Evolutionary conservation across 1,140 invertebrate genomes (phyloP).

Genomic region (Ceratina calcarata): DNA sequence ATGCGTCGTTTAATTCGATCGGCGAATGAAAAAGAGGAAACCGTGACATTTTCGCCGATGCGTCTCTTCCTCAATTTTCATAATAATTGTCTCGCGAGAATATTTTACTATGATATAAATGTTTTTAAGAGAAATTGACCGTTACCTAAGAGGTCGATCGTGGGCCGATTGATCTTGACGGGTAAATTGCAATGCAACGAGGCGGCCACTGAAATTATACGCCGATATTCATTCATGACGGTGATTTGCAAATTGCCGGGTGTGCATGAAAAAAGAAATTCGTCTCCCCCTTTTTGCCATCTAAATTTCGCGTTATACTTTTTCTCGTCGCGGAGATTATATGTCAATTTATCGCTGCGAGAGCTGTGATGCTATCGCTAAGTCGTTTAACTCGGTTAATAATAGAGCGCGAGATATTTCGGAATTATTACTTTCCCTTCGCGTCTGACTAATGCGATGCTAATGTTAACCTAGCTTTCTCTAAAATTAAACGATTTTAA

Average conservation of each 20-base stretch:
- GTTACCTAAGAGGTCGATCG: not conserved
- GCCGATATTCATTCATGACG: not conserved
- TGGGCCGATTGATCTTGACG: not conserved
- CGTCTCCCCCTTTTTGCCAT: not conserved
- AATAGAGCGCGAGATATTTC: not conserved
- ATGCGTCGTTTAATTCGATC: slow-evolving; percentile 35
- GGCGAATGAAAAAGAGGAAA: not conserved
- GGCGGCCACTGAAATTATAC: not conserved
- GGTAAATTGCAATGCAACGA: not conserved
- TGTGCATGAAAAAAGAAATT: not conserved
- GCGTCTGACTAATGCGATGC: too few relatives aligned
- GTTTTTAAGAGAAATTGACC: not conserved
- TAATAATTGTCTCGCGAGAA: not conserved
- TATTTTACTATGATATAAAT: not conserved
- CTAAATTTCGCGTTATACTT: not conserved
- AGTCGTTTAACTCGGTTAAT: not conserved
- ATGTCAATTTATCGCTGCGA: not conserved
- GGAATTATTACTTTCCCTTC: too few relatives aligned
- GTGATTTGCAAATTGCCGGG: slow-evolving; percentile 16
- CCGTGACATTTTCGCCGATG: slow-evolving; percentile 23
- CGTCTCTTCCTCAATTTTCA: not conserved
- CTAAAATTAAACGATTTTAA: too few relatives aligned
- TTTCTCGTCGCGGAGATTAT: not conserved
- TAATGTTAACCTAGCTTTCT: too few relatives aligned
- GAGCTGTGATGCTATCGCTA: not conserved